Conservation (phyloP, 2,888 invertebrate genomes). For the Pseudococcus jackbeardsleyi region DNA sequence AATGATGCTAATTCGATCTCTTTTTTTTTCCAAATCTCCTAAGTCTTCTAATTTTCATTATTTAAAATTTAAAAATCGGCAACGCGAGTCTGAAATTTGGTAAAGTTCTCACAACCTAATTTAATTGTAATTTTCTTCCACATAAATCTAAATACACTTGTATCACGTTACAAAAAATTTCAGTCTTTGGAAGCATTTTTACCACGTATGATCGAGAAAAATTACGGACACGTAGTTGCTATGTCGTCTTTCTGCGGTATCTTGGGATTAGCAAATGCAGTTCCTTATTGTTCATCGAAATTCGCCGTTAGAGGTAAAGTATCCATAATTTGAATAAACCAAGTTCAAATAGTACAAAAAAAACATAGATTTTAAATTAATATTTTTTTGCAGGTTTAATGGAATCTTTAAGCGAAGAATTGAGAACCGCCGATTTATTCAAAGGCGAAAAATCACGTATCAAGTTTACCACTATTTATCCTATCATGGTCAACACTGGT, state of each 20-base stretch:
- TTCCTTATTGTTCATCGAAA: conserved; percentile 71
- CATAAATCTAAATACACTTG: too few species aligned
- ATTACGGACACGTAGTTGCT: conserved; percentile 71
- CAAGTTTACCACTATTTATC: conserved; percentile 86
- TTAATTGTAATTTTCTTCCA: too few species aligned
- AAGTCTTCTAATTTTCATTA: too few species aligned
- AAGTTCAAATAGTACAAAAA: too few species aligned
- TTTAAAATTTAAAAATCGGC: too few species aligned
- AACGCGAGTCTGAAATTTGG: too few species aligned
- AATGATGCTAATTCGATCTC: too few species aligned
- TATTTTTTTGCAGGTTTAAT: conserved; percentile 76
- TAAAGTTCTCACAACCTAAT: too few species aligned
- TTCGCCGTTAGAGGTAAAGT: conserved; percentile 71
- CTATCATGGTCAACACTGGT: conserved; percentile 90
- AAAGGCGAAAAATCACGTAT: conserved; percentile 70
- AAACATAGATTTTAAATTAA: not conserved
- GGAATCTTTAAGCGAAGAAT: conserved; percentile 85
- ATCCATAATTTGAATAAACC: not conserved
- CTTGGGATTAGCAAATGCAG: conserved; percentile 70
- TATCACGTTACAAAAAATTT: too few species aligned
- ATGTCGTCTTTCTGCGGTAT: conserved; percentile 71
- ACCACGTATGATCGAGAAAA: conserved; percentile 70
- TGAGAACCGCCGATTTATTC: conserved; percentile 72
- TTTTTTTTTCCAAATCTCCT: too few species aligned
- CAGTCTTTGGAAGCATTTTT: conserved; percentile 71